Percentiles rank a stretch among this genome's conserved stretches.
Evolutionary conservation across 2,888 invertebrate genomes (phyloP).

Genomic region (Standfussiana lucernea): DNA sequence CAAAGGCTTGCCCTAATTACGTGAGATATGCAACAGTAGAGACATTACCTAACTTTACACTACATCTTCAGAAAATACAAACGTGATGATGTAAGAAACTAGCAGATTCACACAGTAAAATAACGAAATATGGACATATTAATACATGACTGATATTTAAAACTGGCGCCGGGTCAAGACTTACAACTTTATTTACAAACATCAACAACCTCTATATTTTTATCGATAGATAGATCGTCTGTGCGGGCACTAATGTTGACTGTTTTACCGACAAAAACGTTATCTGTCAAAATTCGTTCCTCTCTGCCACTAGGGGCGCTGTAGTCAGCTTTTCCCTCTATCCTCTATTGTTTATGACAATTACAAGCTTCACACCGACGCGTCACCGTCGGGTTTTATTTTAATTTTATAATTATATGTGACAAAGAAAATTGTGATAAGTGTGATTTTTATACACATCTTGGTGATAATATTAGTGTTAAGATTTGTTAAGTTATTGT

Average conservation of each 20-base stretch:
- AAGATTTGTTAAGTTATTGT: conserved; percentile 90
- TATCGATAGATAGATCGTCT: conserved; percentile 23
- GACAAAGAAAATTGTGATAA: conserved; percentile 90
- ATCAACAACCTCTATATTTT: conserved; percentile 36
- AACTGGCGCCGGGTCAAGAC: conserved; percentile 20
- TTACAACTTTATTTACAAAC: conserved; percentile 53
- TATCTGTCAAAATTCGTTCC: conserved; percentile 63
- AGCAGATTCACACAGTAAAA: not conserved
- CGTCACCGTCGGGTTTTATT: conserved; percentile 89
- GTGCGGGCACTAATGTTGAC: conserved; percentile 28
- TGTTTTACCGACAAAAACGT: conserved; percentile 64
- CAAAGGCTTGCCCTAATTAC: conserved; percentile 36
- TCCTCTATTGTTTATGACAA: conserved; percentile 77
- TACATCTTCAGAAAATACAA: conserved; percentile 2
- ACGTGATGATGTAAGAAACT: not conserved
- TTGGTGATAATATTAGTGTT: conserved; percentile 89
- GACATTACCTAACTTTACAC: conserved; percentile 16
- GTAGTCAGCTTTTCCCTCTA: conserved; percentile 60
- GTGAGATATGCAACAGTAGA: conserved; percentile 16
- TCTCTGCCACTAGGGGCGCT: conserved; percentile 71
- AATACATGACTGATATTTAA: conserved; percentile 10
- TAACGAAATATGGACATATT: not conserved
- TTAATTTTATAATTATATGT: conserved; percentile 87
- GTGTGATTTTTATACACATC: conserved; percentile 90
- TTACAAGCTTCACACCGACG: conserved; percentile 86